A percentile compares a stretch with the other conserved stretches of the same genome.
Evolutionary conservation across 2,888 invertebrate species (phyloP).

Genomic region (Amiota communis): DNA sequence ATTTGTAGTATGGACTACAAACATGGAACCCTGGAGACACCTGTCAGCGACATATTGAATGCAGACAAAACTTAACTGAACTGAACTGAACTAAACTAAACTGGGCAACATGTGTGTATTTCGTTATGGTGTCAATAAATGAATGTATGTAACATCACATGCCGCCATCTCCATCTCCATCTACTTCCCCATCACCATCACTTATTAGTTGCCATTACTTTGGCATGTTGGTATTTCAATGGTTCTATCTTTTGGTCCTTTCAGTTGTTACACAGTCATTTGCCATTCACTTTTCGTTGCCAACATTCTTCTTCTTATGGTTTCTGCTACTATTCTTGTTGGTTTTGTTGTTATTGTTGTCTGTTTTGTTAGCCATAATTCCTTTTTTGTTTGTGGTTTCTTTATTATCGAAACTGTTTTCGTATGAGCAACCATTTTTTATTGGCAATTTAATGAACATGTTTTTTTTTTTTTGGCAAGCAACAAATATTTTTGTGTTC

Average conservation of each 20-base stretch:
- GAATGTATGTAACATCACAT: too few relatives aligned
- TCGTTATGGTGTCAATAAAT: too few relatives aligned
- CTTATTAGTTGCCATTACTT: too few relatives aligned
- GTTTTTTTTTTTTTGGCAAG: not conserved
- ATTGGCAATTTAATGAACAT: not conserved
- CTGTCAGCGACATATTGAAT: slow-evolving; percentile 20
- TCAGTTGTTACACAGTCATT: too few relatives aligned
- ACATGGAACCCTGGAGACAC: slow-evolving; percentile 20
- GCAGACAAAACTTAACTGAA: not conserved
- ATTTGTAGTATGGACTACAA: not conserved
- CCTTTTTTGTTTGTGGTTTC: not conserved
- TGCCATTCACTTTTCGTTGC: not conserved
- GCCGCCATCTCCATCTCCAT: too few relatives aligned
- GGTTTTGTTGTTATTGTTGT: not conserved
- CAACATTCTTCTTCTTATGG: not conserved
- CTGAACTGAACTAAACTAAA: not conserved
- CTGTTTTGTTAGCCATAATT: not conserved
- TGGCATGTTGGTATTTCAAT: too few relatives aligned
- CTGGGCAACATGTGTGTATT: too few relatives aligned
- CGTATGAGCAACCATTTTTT: too few relatives aligned
- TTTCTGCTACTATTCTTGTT: not conserved
- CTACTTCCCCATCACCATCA: too few relatives aligned
- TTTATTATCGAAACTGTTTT: not conserved
- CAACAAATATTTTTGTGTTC: not conserved
- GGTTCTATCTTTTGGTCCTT: too few relatives aligned